Conservation (phyloP, 2,113 vertebrate genomes). For the Gasterosteus nipponicus region DNA sequence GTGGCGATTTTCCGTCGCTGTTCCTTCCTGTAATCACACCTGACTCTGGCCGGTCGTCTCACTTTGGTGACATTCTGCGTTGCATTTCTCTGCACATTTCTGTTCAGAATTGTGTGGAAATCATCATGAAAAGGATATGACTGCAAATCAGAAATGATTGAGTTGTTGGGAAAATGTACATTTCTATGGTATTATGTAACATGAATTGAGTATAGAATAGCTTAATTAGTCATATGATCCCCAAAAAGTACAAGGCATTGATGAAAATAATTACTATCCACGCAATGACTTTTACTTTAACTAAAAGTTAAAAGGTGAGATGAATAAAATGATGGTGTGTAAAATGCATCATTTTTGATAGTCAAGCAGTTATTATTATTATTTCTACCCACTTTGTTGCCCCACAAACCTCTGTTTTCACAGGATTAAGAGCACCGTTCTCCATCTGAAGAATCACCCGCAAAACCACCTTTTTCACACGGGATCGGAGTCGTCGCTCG, state of each 20-base stretch:
- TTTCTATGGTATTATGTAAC: background rate
- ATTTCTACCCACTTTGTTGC: background rate
- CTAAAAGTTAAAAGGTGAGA: too few relatives aligned
- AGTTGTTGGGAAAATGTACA: background rate
- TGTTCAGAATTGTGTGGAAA: background rate
- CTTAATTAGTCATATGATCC: background rate
- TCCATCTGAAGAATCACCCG: slow-evolving; percentile 1
- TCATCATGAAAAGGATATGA: background rate
- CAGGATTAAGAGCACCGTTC: background rate
- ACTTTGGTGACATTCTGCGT: slow-evolving; percentile 12
- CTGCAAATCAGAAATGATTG: background rate
- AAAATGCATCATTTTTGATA: background rate
- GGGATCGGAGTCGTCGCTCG: slow-evolving; percentile 28
- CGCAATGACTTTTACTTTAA: too few relatives aligned
- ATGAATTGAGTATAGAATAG: background rate
- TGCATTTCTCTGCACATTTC: slow-evolving; percentile 10
- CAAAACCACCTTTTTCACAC: slow-evolving; percentile 13
- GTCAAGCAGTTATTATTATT: background rate
- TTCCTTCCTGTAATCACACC: slow-evolving; percentile 30
- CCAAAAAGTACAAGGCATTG: background rate
- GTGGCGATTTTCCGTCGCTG: slow-evolving; percentile 27
- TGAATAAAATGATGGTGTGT: too few relatives aligned
- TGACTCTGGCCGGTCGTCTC: slow-evolving; percentile 9
- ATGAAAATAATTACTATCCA: too few relatives aligned
- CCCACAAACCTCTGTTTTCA: background rate